Conservation (phyloP, 2,888 invertebrate genomes). For the Galerucella nymphaeae region DNA sequence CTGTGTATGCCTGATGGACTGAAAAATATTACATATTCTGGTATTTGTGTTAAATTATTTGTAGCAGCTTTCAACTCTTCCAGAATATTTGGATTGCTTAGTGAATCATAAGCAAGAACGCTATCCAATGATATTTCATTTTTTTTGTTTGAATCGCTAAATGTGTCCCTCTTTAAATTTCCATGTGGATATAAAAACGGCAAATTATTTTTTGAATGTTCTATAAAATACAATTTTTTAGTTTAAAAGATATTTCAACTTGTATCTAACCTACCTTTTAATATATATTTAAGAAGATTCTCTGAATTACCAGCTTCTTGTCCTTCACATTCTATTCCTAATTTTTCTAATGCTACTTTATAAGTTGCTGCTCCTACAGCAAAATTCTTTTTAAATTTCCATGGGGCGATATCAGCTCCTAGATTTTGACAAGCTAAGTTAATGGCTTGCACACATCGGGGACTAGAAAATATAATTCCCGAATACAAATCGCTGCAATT, state of each 20-base stretch:
- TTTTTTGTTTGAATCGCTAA: constrained; percentile 64
- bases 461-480: constrained; percentile 70
- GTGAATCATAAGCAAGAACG: constrained; percentile 69
- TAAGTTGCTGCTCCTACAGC: constrained; percentile 69
- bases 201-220: constrained; percentile 57
- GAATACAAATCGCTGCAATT: constrained; percentile 64
- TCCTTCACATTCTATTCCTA: constrained; percentile 67
- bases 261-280: no score
- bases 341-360: constrained; percentile 63
- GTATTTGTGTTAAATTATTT: constrained; percentile 59
- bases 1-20: constrained; percentile 71
- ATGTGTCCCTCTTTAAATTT: constrained; percentile 68
- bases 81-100: constrained; percentile 65
- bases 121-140: constrained; percentile 64
- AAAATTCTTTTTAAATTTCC: constrained; percentile 54
- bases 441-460: constrained; percentile 68
- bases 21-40: constrained; percentile 70
- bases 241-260: neutral
- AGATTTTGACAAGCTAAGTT: constrained; percentile 60
- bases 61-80: constrained; percentile 63
- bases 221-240: constrained; percentile 50
- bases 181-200: constrained; percentile 70
- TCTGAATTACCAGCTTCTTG: constrained; percentile 69
- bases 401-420: constrained; percentile 39
- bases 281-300: constrained; percentile 66